Evolutionary conservation across 2,888 invertebrate genomes (phyloP), one percentile per base, ranked within the genome.

Genomic region (Galeruca laticollis): DNA sequence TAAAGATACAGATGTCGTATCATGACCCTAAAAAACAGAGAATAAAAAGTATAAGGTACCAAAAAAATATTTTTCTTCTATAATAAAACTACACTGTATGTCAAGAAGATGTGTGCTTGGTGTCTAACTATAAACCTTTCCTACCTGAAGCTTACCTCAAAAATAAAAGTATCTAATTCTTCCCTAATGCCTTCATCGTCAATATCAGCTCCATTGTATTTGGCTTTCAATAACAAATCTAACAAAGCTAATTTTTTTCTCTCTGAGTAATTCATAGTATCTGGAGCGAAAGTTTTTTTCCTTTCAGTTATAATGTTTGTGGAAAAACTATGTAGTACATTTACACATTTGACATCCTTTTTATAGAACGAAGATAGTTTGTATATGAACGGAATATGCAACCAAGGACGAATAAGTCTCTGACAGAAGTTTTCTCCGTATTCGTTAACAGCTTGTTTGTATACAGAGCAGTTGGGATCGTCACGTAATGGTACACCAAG

Each of bases 91-190:
- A n/a, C n/a, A n/a, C n/a, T n/a, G n/a, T n/a, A n/a, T n/a, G n/a
- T n/a, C n/a, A n/a, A n/a, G n/a, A n/a, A n/a, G n/a, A n/a, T n/a
- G n/a, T n/a, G n/a, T n/a, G n/a, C n/a, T n/a, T n/a, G n/a, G n/a
- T n/a, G n/a, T n/a, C n/a, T n/a, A n/a, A n/a, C n/a, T n/a, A n/a
- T n/a, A n/a, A n/a, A n/a, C n/a, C n/a, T n/a, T n/a, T n/a, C n/a
- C n/a, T n/a, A n/a, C n/a, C n/a, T n/a, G n/a, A n/a, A 20, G 18
- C 60, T 60, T 43, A 69, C 69, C 81, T 88, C 90, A 79, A 90
- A 89, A 88, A 89, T 89, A 60, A 90, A 89, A 0, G 90, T 90
- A 73, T 90, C 89, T 0, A 90, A 89, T 84, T 89, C 89, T 78
- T 89, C 89, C 73, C 88, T 86, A 69, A 90, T 87, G 1, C 88